A percentile compares a stretch with the other conserved stretches of the same genome.
Evolutionary conservation across 2,888 invertebrate genomes (phyloP).

Genomic region (Eutolmus rufibarbis): DNA sequence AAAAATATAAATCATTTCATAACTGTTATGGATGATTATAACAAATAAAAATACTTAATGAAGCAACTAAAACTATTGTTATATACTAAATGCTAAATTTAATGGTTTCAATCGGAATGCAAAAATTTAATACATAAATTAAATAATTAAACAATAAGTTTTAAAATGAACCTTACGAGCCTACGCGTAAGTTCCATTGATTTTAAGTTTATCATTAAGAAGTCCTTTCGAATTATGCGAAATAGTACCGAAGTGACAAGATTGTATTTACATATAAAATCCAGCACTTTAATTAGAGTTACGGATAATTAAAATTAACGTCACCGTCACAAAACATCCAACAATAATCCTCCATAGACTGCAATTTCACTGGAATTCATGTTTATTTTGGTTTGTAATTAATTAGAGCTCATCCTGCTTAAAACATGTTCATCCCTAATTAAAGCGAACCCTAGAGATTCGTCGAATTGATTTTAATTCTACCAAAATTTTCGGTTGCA

Average conservation of each 20-base stretch:
- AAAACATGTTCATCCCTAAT: neutral
- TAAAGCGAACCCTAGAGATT: neutral
- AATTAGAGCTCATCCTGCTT: neutral
- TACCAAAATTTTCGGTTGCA: neutral
- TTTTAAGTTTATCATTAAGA: neutral
- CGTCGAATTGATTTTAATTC: neutral
- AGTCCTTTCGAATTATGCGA: neutral
- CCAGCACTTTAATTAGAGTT: neutral
- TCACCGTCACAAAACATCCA: neutral
- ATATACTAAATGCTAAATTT: too few species aligned
- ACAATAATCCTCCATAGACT: neutral
- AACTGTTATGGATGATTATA: too few species aligned
- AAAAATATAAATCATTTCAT: too few species aligned
- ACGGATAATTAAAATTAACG: neutral
- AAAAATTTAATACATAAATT: too few species aligned
- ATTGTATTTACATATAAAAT: neutral
- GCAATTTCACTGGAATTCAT: neutral
- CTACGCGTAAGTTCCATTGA: too few species aligned
- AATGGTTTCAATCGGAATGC: too few species aligned
- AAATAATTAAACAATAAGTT: too few species aligned
- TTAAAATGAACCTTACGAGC: too few species aligned
- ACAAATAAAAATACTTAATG: too few species aligned
- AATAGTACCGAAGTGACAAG: neutral
- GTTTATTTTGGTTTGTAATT: neutral
- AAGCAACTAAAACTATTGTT: too few species aligned